Evolutionary conservation across 2,888 invertebrate genomes (phyloP), one percentile per base, ranked within the genome.

Genomic region (Heliconius aoede): DNA sequence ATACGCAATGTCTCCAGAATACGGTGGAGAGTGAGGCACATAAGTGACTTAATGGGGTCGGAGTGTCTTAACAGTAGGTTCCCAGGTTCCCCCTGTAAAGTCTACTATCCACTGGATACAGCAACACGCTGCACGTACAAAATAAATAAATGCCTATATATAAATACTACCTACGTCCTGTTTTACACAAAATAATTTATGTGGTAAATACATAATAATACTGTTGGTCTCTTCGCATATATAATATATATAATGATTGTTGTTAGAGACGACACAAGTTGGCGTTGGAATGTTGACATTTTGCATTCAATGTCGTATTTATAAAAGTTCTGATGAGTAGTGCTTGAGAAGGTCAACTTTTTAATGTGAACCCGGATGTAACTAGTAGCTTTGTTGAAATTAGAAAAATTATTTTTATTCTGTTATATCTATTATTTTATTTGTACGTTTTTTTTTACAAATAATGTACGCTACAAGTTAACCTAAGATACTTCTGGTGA

Each of bases 241-340:
- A 15, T 64, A 24, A n/a, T 36, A 36, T 28, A 26, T 11, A 36
- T 36, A 1, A 36, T 36, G 1, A 36, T 36, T 55, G 28, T 36
- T 64, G 32, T 32, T 62, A 46, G 9, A 69, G 62, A 75, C 30
- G 69, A 62, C n/a, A 76, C 58, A 36, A 46, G 62, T 74, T 72
- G 58, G 61, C 83, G 79, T 76, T 79, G 86, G 90, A 89, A 90
- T 90, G 91, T 84, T 89, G 91, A 87, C 90, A 90, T 91, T 91
- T 90, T 85, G 88, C 88, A 85, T 88, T 87, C 91, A 91, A 90
- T 90, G 91, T 80, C 85, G 73, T 67, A 69, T 77, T 73, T 73
- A 58, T 60, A 77, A 74, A 67, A 78, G 69, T n/a, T n/a, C 58
- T 55, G 46, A 67, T 74, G 32, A 13, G 32, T 28, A 58, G 68